These are phyloP conservation scores for Phalera bucephala DNA, from an alignment of 2,888 invertebrate genomes.

Conservation along the genomic window DNA sequence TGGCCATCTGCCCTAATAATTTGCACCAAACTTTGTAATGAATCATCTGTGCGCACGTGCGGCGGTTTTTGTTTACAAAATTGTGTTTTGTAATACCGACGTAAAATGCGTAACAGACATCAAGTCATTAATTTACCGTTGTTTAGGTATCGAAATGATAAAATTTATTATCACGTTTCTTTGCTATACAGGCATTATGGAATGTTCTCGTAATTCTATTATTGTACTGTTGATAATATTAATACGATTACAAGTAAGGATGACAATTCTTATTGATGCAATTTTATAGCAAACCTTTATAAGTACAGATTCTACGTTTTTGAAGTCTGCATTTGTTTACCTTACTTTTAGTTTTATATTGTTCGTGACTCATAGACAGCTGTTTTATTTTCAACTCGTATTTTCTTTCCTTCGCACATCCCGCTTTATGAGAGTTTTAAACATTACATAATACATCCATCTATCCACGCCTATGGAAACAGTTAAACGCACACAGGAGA, in stretches of 20 bases:
- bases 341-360: slow-evolving; percentile 58
- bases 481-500: slow-evolving; percentile 28
- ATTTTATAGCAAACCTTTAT: slow-evolving; percentile 30
- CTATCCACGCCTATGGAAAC: slow-evolving; percentile 46
- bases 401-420: slow-evolving; percentile 59
- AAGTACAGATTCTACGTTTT: slow-evolving; percentile 38
- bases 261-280: slow-evolving; percentile 20
- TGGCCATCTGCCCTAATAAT: slow-evolving; percentile 45
- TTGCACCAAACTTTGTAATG: slow-evolving; percentile 46
- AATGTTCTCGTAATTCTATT: too few species aligned
- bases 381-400: slow-evolving; percentile 65
- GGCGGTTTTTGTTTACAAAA: slow-evolving; percentile 70
- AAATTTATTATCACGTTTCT: slow-evolving; percentile 24
- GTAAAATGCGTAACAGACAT: slow-evolving; percentile 53
- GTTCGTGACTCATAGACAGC: slow-evolving; percentile 64
- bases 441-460: slow-evolving; percentile 63
- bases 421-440: slow-evolving; percentile 63
- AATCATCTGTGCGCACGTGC: slow-evolving; percentile 62
- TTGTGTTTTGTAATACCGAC: slow-evolving; percentile 62
- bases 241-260: too few species aligned
- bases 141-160: slow-evolving; percentile 41
- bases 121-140: slow-evolving; percentile 47
- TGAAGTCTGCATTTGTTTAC: slow-evolving; percentile 58
- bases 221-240: too few species aligned
- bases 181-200: too few species aligned